phyloP scores from a whole-genome alignment of 2,888 invertebrate species.

The Aromia moschata region DNA sequence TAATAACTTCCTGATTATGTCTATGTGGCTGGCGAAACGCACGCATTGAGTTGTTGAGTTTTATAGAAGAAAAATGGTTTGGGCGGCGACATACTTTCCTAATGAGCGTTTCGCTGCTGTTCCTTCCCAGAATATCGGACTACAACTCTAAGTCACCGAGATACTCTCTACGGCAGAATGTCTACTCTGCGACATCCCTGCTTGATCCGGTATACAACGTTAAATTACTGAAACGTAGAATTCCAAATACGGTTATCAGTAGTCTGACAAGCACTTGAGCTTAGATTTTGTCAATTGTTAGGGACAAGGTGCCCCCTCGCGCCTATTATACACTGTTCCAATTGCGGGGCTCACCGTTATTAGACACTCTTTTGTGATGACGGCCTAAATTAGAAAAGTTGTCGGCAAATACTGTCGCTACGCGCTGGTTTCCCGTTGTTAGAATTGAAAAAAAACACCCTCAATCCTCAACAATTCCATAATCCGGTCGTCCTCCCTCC shows the following conservation, averaged over 20 bases:
- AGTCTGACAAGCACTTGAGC: conserved; percentile 44
- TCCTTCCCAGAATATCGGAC: conserved; percentile 21
- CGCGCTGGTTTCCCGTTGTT: too few species aligned
- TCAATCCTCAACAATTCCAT: too few species aligned
- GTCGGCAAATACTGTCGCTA: too few species aligned
- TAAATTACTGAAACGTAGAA: conserved; percentile 49
- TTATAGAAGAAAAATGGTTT: too few species aligned
- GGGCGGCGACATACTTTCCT: too few species aligned
- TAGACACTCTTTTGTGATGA: conserved; percentile 34
- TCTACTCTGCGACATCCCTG: conserved; percentile 1
- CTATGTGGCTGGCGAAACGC: too few species aligned
- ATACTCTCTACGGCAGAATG: conserved; percentile 27
- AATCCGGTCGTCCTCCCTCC: too few species aligned
- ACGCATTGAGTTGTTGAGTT: too few species aligned
- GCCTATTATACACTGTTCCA: conserved; percentile 38
- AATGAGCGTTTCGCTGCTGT: conserved; percentile 28
- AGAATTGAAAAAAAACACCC: too few species aligned
- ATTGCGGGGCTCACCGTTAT: conserved; percentile 35
- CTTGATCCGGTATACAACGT: conserved; percentile 43
- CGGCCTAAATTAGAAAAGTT: conserved; percentile 31
- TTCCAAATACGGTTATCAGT: conserved; percentile 46
- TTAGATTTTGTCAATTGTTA: conserved; percentile 41
- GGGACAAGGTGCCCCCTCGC: conserved; percentile 35
- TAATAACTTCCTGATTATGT: too few species aligned
- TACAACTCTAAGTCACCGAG: conserved; percentile 45